These are phyloP conservation scores for Andrena hattorfiana DNA, from an alignment of 2,888 invertebrate species.

Conservation along the genomic window DNA sequence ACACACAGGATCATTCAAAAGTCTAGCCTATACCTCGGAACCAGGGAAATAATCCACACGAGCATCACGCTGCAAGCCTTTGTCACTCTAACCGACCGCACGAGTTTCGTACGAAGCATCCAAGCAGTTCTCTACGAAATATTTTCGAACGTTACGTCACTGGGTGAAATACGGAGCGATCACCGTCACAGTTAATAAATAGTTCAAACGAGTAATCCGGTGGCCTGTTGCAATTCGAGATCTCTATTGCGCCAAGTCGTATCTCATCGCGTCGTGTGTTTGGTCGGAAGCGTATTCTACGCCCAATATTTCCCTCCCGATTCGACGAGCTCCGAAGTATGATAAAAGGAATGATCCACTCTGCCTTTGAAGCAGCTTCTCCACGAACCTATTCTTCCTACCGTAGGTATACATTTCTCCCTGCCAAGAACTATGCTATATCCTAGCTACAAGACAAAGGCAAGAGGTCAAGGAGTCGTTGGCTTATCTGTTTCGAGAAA, in stretches of 20 bases:
- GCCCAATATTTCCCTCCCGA: not conserved
- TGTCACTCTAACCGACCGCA: too few species aligned
- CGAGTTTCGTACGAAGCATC: not conserved
- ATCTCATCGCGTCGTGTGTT: conserved; percentile 33
- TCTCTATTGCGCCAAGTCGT: conserved; percentile 48
- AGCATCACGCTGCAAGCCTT: too few species aligned
- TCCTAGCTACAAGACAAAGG: conserved; percentile 57
- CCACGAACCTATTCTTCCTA: not conserved
- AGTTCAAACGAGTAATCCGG: conserved; percentile 46
- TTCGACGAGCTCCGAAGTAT: not conserved
- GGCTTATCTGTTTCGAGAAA: conserved; percentile 69
- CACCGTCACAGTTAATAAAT: conserved; percentile 65
- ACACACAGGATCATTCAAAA: not conserved
- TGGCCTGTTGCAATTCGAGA: conserved; percentile 51
- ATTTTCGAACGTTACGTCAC: conserved; percentile 37
- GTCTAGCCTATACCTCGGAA: too few species aligned
- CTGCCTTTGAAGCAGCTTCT: too few species aligned
- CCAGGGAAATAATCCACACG: too few species aligned
- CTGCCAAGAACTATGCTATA: not conserved
- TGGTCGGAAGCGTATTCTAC: not conserved
- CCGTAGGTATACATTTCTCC: conserved; percentile 3
- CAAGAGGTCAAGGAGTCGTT: conserved; percentile 68
- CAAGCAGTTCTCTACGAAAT: conserved; percentile 5
- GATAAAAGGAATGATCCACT: not conserved
- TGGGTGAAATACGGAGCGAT: conserved; percentile 24